Percentiles rank a stretch among this genome's conserved stretches.
Evolutionary conservation across 2,888 invertebrate species (phyloP).

Genomic region (Allacma fusca): DNA sequence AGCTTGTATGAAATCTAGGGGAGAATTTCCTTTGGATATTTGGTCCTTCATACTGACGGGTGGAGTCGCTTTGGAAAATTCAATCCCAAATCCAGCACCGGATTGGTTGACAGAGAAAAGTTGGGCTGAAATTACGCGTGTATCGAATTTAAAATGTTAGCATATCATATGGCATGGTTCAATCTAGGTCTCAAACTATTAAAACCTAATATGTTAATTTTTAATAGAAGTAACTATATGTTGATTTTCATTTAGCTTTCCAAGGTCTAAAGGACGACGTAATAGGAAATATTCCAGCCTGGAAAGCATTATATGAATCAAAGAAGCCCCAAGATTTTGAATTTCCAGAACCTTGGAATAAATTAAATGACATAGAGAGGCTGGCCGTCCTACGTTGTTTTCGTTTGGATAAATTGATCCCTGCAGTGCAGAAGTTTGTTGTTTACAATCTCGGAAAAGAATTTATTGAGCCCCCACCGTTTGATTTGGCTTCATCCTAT

Average conservation of each 20-base stretch:
- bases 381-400: constrained; percentile 81
- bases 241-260: constrained; percentile 26
- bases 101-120: constrained; percentile 86
- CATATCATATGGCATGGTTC: not conserved
- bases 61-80: constrained; percentile 84
- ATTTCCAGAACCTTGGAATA: constrained; percentile 75
- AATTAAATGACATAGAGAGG: constrained; percentile 70
- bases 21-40: constrained; percentile 74
- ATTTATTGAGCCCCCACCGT: constrained; percentile 89
- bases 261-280: constrained; percentile 33
- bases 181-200: constrained; percentile 78
- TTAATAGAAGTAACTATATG: too few relatives aligned
- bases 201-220: too few relatives aligned
- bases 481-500: constrained; percentile 85
- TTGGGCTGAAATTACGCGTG: constrained; percentile 85
- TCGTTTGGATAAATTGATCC: constrained; percentile 88
- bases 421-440: constrained; percentile 79
- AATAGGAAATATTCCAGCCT: constrained; percentile 64
- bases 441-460: constrained; percentile 78
- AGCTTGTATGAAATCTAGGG: constrained; percentile 14
- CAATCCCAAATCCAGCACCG: constrained; percentile 80
- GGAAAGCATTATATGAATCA: constrained; percentile 84
- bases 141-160: constrained; percentile 65
- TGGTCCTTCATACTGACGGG: constrained; percentile 87
- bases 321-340: constrained; percentile 75